Base-by-base conservation (phyloP, 2,888 invertebrate species). In the Adelognathus sp. region DNA sequence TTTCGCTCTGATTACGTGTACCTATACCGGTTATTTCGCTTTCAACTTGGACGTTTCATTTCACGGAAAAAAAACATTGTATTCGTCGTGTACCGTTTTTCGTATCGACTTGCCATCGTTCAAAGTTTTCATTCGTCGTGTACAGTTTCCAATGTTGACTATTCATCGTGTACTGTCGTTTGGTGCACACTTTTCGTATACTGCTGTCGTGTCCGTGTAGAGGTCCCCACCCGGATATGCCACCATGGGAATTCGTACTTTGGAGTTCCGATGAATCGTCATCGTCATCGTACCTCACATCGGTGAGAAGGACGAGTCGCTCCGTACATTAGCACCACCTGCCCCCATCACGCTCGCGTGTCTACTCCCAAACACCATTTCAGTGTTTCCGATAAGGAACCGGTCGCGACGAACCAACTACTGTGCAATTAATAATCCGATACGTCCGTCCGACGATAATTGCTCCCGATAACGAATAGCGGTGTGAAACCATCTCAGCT, bases 251-350 rank as follows among this genome's bases (percentile, higher is more conserved):
- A 77, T 77, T 73, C 52, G 6, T 39, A 61, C 41, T 33, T 24
- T 60, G 39, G 14, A 36, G 39, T 50, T 39, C n/a, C 29, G 5
- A 54, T 24, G 61, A 41, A 24, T 5, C 21, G 56, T 56, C 46
- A 76, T 58, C 61, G 56, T 21, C n/a, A 24, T 21, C 7, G 41
- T 6, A 50, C 21, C 24, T 11, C 21, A 50, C 50, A 50, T 50
- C 18, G 29, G 24, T 44, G 11, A 29, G 41, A 21, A 36, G 52
- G 50, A 67, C 27, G 64, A 70, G 58, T 79, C 52, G 7, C 74
- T 63, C 46, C n/a, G 60, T 46, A 39, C 70, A 75, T 70, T 60
- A 60, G 63, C 33, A 29, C 60, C 79, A 75, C 58, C 79, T 75
- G 79, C 46, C 56, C 5, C 50, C 24, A 21, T 50, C 50, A 36